A percentile compares a stretch with the other conserved stretches of the same genome.
Evolutionary conservation across 2,113 vertebrate genomes (phyloP).

Genomic region (Platysternon megacephalum): DNA sequence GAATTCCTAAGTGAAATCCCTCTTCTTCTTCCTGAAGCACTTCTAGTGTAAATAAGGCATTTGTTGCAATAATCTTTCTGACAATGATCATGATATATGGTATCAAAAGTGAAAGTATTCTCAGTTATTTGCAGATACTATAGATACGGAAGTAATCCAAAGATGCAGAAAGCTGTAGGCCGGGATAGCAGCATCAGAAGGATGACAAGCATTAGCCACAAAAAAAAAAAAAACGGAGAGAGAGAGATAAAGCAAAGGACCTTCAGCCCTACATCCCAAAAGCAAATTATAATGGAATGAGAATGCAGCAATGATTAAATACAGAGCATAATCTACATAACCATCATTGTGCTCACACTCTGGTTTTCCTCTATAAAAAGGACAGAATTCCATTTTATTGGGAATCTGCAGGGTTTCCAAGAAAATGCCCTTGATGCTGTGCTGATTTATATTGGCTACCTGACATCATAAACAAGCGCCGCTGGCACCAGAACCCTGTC

Average conservation of each 20-base stretch:
- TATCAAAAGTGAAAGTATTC: neutral
- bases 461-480: neutral
- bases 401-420: neutral
- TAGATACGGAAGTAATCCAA: neutral
- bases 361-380: neutral
- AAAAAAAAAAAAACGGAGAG: rapidly evolving
- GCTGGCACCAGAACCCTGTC: neutral
- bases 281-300: rapidly evolving
- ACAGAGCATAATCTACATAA: rapidly evolving
- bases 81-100: neutral
- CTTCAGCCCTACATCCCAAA: rapidly evolving
- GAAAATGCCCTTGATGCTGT: neutral
- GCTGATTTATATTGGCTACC: neutral
- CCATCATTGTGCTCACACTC: rapidly evolving
- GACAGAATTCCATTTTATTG: neutral
- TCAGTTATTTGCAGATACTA: neutral
- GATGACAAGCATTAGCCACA: neutral
- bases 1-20: neutral
- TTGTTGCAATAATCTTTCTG: neutral
- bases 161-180: neutral
- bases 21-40: rapidly evolving
- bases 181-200: neutral
- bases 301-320: rapidly evolving
- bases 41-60: neutral
- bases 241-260: neutral